These are phyloP conservation scores for Oryzias javanicus DNA, from an alignment of 2,113 vertebrate genomes.

Conservation along the genomic window DNA sequence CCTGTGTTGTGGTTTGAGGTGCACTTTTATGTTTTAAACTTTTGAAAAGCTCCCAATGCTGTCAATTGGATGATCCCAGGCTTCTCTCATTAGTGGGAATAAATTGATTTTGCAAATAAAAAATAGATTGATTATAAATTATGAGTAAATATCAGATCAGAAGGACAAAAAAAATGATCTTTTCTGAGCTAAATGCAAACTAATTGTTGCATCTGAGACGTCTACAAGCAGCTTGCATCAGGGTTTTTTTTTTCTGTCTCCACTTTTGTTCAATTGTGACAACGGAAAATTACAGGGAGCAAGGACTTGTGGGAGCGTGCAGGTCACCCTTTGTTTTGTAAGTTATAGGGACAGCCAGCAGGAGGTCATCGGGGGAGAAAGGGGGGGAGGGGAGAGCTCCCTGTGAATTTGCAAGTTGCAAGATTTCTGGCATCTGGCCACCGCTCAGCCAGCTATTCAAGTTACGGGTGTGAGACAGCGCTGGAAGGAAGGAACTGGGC, in stretches of 20 bases:
- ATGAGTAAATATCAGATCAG: too few species aligned
- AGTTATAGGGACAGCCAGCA: slow-evolving; percentile 14
- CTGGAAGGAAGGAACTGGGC: slow-evolving; percentile 29
- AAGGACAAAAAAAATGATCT: too few species aligned
- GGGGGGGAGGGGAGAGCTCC: slow-evolving; percentile 8
- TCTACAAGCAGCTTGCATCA: not conserved
- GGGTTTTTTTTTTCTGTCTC: not conserved
- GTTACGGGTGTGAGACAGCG: slow-evolving; percentile 8
- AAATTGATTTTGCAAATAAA: too few species aligned
- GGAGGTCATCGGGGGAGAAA: slow-evolving; percentile 2
- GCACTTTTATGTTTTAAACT: too few species aligned
- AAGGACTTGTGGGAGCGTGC: not conserved
- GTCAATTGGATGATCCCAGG: too few species aligned
- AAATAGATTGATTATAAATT: too few species aligned
- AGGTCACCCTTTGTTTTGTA: slow-evolving; percentile 31
- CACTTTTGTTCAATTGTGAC: not conserved
- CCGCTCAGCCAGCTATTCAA: slow-evolving; percentile 11
- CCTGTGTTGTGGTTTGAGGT: too few species aligned
- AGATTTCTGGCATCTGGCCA: slow-evolving; percentile 28
- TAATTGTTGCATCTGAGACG: not conserved
- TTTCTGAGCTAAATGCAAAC: too few species aligned
- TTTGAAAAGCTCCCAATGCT: too few species aligned
- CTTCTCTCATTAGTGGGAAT: too few species aligned
- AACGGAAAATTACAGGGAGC: slow-evolving; percentile 20
- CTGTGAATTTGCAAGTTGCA: slow-evolving; percentile 13